Conservation (phyloP, 2,797 vertebrate species). For the Acanthurus tractus region DNA sequence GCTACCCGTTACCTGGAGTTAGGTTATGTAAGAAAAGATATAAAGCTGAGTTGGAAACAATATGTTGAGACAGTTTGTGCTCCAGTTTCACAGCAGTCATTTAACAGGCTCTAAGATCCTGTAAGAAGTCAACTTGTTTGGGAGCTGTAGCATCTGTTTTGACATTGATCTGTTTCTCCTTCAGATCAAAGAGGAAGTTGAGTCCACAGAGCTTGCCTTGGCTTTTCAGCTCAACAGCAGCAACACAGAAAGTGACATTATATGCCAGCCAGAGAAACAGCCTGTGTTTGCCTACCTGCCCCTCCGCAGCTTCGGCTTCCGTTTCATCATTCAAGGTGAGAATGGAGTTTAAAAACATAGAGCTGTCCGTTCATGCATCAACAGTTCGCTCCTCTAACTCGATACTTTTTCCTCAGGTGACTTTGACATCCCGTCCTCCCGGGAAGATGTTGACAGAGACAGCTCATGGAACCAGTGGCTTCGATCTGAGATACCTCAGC, state of each 20-base stretch:
- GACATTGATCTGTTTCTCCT: conserved; percentile 25
- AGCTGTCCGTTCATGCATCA: neutral
- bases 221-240: conserved; percentile 82
- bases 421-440: conserved; percentile 89
- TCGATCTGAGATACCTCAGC: conserved; percentile 85
- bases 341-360: rapidly evolving
- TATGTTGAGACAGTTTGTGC: conserved; percentile 6
- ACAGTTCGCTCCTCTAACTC: neutral
- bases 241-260: conserved; percentile 43
- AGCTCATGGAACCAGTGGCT: conserved; percentile 91
- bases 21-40: conserved; percentile 41
- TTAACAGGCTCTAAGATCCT: neutral
- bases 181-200: conserved; percentile 86
- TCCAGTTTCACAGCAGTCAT: conserved; percentile 21
- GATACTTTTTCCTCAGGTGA: conserved; percentile 75
- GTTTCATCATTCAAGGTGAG: conserved; percentile 88
- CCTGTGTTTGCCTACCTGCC: conserved; percentile 88
- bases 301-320: conserved; percentile 88
- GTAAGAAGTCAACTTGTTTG: neutral
- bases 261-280: conserved; percentile 83
- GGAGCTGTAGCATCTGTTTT: conserved; percentile 13
- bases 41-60: conserved; percentile 22
- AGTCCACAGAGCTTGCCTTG: conserved; percentile 86
- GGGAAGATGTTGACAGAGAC: conserved; percentile 89
- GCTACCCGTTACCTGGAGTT: conserved; percentile 25